phyloP scores from a whole-genome alignment of 2,113 vertebrate species.

The Plectropomus leopardus region DNA sequence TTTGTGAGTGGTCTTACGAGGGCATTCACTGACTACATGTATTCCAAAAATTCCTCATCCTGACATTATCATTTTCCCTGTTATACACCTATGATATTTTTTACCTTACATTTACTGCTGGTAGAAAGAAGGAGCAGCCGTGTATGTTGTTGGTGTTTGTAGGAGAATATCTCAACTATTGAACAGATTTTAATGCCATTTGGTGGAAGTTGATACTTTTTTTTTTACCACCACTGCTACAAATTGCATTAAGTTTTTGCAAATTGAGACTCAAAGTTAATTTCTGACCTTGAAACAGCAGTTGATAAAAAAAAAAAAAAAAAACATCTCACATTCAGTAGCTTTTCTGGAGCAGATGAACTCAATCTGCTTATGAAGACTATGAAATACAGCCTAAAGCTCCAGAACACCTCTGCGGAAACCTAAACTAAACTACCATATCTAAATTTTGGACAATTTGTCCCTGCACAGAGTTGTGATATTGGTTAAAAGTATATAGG shows the following conservation, averaged over 20 bases:
- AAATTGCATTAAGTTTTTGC: neutral
- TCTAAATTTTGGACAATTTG: too few relatives aligned
- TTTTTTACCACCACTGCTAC: neutral
- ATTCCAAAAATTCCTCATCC: conserved; percentile 1
- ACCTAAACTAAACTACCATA: too few relatives aligned
- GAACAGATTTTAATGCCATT: neutral
- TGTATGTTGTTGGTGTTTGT: neutral
- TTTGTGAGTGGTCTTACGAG: neutral
- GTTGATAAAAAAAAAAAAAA: neutral
- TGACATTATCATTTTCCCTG: neutral
- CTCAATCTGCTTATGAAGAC: neutral
- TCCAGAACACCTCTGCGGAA: too few relatives aligned
- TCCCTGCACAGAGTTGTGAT: neutral
- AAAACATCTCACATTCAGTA: neutral
- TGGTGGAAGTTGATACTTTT: neutral
- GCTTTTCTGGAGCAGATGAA: neutral
- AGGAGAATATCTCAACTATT: neutral
- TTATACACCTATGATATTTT: neutral
- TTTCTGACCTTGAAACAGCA: neutral
- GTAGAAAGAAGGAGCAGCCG: neutral
- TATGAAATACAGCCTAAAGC: too few relatives aligned
- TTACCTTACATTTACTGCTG: neutral
- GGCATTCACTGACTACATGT: neutral
- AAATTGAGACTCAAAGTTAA: neutral
- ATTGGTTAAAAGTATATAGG: neutral